A percentile compares a stretch with the other conserved stretches of the same genome.
Evolutionary conservation across 2,113 vertebrate species (phyloP).

Genomic region (Platanista minor): DNA sequence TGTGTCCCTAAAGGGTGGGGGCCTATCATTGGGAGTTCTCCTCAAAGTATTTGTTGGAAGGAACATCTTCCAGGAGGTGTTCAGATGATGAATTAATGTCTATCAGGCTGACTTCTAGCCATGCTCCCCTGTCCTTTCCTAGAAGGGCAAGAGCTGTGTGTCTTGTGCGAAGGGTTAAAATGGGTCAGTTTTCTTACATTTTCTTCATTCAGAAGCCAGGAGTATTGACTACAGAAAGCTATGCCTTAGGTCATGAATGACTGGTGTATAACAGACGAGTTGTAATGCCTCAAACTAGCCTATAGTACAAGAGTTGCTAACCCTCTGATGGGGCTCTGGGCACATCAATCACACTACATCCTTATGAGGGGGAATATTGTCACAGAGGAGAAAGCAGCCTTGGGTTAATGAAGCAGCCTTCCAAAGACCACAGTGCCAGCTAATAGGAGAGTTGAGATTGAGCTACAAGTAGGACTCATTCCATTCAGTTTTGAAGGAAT

Average conservation of each 20-base stretch:
- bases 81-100: background rate
- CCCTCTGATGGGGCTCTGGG: background rate
- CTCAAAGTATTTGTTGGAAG: background rate
- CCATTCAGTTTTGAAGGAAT: background rate
- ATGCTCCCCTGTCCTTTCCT: rapidly evolving
- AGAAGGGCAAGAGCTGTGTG: background rate
- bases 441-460: background rate
- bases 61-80: background rate
- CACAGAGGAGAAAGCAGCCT: background rate
- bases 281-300: rapidly evolving
- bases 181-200: background rate
- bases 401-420: background rate
- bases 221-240: too few relatives aligned
- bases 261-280: background rate
- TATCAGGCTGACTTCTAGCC: background rate
- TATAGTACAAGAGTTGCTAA: background rate
- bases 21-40: background rate
- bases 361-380: rapidly evolving
- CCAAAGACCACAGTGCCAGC: background rate
- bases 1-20: background rate
- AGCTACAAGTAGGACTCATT: background rate
- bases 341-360: too few relatives aligned
- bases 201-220: background rate
- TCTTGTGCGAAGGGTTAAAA: background rate
- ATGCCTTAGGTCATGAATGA: background rate